A percentile compares a stretch with the other conserved stretches of the same genome.
These are phyloP conservation scores for Drosophila paranaensis DNA, from an alignment of 2,888 invertebrate genomes.

Conservation along the genomic window DNA sequence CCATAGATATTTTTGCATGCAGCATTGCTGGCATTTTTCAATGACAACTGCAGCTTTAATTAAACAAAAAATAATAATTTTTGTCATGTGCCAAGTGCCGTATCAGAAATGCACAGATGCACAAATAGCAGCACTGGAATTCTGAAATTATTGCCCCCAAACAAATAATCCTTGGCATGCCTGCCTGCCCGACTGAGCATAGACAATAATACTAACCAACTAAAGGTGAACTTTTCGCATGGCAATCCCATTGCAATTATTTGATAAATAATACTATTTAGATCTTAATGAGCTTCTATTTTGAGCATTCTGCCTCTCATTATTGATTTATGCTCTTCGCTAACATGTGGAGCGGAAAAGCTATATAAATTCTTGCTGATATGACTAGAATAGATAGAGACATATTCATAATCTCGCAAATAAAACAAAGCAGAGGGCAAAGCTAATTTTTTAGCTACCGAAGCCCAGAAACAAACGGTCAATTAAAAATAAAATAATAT, in stretches of 20 bases:
- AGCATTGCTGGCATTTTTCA: slow-evolving; percentile 64
- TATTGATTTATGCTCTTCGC: neutral
- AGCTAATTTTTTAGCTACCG: too few species aligned
- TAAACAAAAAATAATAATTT: slow-evolving; percentile 62
- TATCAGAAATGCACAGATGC: slow-evolving; percentile 15
- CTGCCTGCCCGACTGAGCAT: neutral
- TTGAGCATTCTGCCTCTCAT: neutral
- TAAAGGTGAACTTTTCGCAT: neutral
- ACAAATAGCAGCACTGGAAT: slow-evolving; percentile 28
- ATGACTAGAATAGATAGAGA: too few species aligned
- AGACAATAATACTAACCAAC: neutral
- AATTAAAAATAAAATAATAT: too few species aligned
- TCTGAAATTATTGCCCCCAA: slow-evolving; percentile 27
- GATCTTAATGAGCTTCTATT: neutral
- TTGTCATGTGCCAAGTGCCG: slow-evolving; percentile 23
- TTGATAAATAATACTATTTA: neutral
- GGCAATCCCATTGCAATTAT: neutral
- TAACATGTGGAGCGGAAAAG: neutral
- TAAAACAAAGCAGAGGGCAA: too few species aligned
- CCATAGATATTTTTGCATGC: slow-evolving; percentile 37
- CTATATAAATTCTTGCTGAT: too few species aligned
- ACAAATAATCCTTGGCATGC: neutral
- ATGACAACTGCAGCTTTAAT: slow-evolving; percentile 77
- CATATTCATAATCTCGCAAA: too few species aligned
- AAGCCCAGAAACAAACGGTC: too few species aligned